These are phyloP conservation scores for Maconellicoccus hirsutus DNA, from an alignment of 1,140 invertebrate genomes.

Conservation along the genomic window DNA sequence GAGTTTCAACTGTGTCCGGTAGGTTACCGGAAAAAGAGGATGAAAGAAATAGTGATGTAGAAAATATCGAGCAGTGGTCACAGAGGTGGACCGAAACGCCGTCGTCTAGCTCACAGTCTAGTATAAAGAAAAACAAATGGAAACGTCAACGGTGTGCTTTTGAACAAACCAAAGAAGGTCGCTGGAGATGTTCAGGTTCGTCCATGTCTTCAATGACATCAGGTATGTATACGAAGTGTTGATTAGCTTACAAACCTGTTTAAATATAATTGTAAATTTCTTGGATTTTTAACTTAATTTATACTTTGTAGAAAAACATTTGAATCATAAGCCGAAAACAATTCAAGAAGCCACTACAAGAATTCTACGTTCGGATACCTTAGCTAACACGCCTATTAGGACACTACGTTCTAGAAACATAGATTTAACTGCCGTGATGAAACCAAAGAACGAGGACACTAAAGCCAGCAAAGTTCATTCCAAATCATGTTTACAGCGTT, in stretches of 20 bases:
- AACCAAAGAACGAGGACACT: neutral
- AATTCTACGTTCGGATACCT: slow-evolving; percentile 13
- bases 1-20: neutral
- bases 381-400: slow-evolving; percentile 3
- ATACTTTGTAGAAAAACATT: neutral
- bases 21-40: slow-evolving; percentile 19
- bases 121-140: neutral
- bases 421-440: neutral
- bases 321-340: neutral
- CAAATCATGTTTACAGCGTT: neutral
- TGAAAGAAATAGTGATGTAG: slow-evolving; percentile 5
- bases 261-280: neutral
- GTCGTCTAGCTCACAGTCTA: neutral
- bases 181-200: neutral
- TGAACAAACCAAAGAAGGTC: neutral
- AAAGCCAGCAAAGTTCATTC: neutral
- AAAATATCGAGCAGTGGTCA: slow-evolving; percentile 11
- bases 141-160: neutral
- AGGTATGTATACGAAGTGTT: neutral
- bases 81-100: neutral
- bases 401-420: slow-evolving; percentile 21
- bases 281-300: neutral
- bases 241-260: neutral
- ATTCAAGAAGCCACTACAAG: slow-evolving; percentile 7
- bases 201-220: neutral